Conservation (phyloP, 2,888 invertebrate species). For the Hermaeophaga mercurialis region DNA sequence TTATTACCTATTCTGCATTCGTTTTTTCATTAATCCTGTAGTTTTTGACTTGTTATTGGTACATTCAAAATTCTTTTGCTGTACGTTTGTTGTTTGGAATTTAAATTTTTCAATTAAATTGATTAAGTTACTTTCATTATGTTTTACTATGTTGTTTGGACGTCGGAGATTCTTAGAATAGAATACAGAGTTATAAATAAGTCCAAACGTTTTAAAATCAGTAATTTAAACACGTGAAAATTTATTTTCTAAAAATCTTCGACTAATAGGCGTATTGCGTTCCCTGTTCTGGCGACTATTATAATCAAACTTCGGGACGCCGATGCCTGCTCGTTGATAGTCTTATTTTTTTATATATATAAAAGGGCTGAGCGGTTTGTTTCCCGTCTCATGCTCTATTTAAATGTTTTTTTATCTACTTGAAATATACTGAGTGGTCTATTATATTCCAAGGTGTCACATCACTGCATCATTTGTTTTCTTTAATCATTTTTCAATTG, state of each 20-base stretch:
- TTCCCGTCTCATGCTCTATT: slow-evolving; percentile 39
- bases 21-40: slow-evolving; percentile 45
- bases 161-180: slow-evolving; percentile 22
- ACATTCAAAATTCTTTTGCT: slow-evolving; percentile 54
- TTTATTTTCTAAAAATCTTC: slow-evolving; percentile 26
- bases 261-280: slow-evolving; percentile 46
- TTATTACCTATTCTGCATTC: slow-evolving; percentile 52
- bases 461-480: slow-evolving; percentile 48
- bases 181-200: neutral
- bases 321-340: slow-evolving; percentile 44
- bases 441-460: slow-evolving; percentile 49
- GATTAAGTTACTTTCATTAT: slow-evolving; percentile 53
- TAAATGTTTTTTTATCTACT: slow-evolving; percentile 51
- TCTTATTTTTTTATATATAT: slow-evolving; percentile 42
- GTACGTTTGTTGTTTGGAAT: slow-evolving; percentile 45
- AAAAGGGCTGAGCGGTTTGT: slow-evolving; percentile 27
- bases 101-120: slow-evolving; percentile 52
- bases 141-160: slow-evolving; percentile 32
- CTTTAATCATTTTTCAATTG: neutral
- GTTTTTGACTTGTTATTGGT: slow-evolving; percentile 52
- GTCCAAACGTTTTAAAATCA: neutral
- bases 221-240: neutral
- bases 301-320: slow-evolving; percentile 51
- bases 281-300: slow-evolving; percentile 52
- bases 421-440: slow-evolving; percentile 21